Percentiles rank a stretch among this genome's conserved stretches.
Evolutionary conservation across 2,888 invertebrate genomes (phyloP).

Genomic region (Cephus pulcher): DNA sequence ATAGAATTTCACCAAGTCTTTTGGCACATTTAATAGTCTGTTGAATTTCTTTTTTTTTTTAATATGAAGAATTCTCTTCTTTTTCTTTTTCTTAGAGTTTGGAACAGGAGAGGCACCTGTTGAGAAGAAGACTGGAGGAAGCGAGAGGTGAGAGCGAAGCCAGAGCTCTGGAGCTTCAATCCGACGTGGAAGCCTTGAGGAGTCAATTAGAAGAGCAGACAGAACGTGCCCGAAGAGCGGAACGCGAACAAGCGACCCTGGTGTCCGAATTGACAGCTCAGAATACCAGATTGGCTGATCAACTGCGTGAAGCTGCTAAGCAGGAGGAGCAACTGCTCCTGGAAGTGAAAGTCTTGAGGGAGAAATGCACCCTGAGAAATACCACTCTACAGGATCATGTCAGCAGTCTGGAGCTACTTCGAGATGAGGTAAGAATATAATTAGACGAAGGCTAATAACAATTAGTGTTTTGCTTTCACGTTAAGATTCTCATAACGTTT

Average conservation of each 20-base stretch:
- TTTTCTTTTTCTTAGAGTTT: conserved; percentile 75
- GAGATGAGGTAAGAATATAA: conserved; percentile 77
- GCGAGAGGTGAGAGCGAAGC: conserved; percentile 91
- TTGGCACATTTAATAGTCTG: neutral
- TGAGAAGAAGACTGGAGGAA: conserved; percentile 86
- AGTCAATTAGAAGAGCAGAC: conserved; percentile 75
- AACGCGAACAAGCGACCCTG: conserved; percentile 83
- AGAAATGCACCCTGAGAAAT: conserved; percentile 85
- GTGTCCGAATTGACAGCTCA: conserved; percentile 89
- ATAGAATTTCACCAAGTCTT: neutral
- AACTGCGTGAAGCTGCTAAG: conserved; percentile 85
- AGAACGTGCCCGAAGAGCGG: conserved; percentile 69
- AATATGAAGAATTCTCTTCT: neutral
- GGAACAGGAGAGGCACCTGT: conserved; percentile 92
- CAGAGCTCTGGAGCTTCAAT: conserved; percentile 86
- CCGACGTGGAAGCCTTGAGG: conserved; percentile 85
- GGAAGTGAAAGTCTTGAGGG: conserved; percentile 84
- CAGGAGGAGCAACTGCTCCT: conserved; percentile 83
- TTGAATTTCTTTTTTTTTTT: neutral
- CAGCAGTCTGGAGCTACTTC: conserved; percentile 86
- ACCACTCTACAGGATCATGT: conserved; percentile 89
- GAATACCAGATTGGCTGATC: conserved; percentile 86
- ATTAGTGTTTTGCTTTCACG: neutral
- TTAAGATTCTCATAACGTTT: neutral
- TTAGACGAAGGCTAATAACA: neutral